Conservation (phyloP, 2,888 invertebrate genomes). For the Suillia variegata region DNA sequence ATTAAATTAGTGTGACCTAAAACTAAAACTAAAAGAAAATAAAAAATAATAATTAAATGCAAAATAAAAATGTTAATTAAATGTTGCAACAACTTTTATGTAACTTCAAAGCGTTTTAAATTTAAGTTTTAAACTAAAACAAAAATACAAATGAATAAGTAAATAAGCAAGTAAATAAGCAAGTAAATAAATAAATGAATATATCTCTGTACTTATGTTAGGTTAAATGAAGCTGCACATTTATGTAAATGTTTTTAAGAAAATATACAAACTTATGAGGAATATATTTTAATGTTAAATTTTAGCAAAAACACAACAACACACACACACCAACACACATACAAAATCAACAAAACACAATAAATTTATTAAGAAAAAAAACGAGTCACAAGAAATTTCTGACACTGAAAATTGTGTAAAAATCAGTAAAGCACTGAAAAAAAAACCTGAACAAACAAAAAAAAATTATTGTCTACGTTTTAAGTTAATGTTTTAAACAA, state of each 20-base stretch:
- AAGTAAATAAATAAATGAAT: background rate
- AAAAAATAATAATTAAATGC: too few relatives aligned
- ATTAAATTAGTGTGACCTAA: too few relatives aligned
- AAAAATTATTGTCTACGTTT: slow-evolving; percentile 37
- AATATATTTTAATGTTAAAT: slow-evolving; percentile 2
- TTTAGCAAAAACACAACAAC: background rate
- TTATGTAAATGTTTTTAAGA: background rate
- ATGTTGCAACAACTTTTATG: background rate
- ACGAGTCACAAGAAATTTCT: too few relatives aligned
- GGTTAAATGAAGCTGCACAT: slow-evolving; percentile 2
- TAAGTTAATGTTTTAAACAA: slow-evolving; percentile 53
- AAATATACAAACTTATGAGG: background rate
- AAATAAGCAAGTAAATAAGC: too few relatives aligned
- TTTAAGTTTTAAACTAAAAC: background rate
- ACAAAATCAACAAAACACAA: background rate
- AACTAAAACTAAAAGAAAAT: too few relatives aligned
- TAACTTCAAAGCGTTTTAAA: background rate
- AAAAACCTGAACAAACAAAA: slow-evolving; percentile 6
- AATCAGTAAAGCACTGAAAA: slow-evolving; percentile 43
- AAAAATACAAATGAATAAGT: too few relatives aligned
- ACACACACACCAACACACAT: too few relatives aligned
- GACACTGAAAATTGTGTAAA: slow-evolving; percentile 1
- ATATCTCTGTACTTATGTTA: background rate
- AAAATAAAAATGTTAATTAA: too few relatives aligned
- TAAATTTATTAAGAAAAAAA: slow-evolving; percentile 5